A percentile compares a stretch with the other conserved stretches of the same genome.
Conservation (phyloP, 1,140 invertebrate species). For the Melitaea cinxia region DNA sequence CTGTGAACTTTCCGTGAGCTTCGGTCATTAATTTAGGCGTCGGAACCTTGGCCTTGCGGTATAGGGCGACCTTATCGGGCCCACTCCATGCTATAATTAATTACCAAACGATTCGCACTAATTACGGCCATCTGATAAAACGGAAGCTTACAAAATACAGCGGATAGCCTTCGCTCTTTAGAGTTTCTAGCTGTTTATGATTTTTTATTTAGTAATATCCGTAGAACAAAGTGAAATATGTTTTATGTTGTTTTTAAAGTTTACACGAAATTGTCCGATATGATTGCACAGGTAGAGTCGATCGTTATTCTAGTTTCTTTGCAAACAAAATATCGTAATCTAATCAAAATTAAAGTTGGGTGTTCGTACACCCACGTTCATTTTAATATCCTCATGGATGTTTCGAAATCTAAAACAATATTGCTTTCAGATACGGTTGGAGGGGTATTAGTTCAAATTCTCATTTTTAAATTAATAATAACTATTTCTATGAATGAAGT, state of each 20-base stretch:
- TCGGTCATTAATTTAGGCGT: slow-evolving; percentile 14
- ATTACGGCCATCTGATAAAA: slow-evolving; percentile 65
- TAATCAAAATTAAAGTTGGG: background rate
- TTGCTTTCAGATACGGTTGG: too few relatives aligned
- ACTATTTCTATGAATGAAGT: too few relatives aligned
- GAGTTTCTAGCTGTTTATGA: slow-evolving; percentile 16
- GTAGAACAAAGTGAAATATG: background rate
- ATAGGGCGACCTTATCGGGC: slow-evolving; percentile 20
- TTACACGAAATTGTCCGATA: background rate
- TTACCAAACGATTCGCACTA: slow-evolving; percentile 51
- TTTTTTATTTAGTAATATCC: slow-evolving; percentile 33
- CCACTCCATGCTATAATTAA: slow-evolving; percentile 39
- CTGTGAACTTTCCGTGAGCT: slow-evolving; percentile 26
- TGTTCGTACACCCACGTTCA: too few relatives aligned
- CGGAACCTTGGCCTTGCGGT: slow-evolving; percentile 34
- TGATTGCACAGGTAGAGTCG: background rate
- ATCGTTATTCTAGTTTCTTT: slow-evolving; percentile 2
- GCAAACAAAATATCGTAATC: background rate
- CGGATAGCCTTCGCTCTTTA: slow-evolving; percentile 36
- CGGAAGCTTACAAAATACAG: slow-evolving; percentile 56
- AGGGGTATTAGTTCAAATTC: too few relatives aligned
- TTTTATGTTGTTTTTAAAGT: background rate
- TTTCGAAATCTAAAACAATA: too few relatives aligned
- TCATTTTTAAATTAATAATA: too few relatives aligned
- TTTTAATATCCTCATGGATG: too few relatives aligned